Evolutionary conservation across 2,888 invertebrate species (phyloP).

Genomic region (Aleiodes leptofemur): DNA sequence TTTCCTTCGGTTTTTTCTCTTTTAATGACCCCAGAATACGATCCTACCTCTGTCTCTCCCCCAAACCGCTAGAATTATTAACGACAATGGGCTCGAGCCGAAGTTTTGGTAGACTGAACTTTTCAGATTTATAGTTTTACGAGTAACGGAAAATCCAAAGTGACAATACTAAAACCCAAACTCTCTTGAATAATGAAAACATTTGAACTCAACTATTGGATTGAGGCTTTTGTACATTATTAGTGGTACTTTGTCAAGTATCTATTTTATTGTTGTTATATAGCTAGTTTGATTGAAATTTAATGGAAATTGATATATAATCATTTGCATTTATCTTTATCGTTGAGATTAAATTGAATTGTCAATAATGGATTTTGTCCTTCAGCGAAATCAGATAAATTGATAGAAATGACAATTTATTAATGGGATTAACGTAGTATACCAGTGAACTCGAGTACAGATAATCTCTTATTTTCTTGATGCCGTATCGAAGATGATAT

Average conservation of each 20-base stretch:
- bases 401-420: no score
- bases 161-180: slow-evolving; percentile 62
- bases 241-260: slow-evolving; percentile 51
- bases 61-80: slow-evolving; percentile 39
- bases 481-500: no score
- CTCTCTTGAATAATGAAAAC: slow-evolving; percentile 63
- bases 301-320: slow-evolving; percentile 16
- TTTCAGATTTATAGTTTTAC: slow-evolving; percentile 54
- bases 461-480: no score
- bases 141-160: slow-evolving; percentile 54
- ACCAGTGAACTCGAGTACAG: no score
- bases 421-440: no score
- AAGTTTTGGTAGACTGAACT: slow-evolving; percentile 53
- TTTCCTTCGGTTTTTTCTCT: no score
- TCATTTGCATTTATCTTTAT: no score
- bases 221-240: slow-evolving; percentile 58
- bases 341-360: no score
- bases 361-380: no score
- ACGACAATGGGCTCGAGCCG: slow-evolving; percentile 36
- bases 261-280: slow-evolving; percentile 40
- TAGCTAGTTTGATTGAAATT: slow-evolving; percentile 39
- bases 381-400: no score
- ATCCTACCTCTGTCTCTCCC: slow-evolving; percentile 21
- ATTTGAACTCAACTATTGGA: slow-evolving; percentile 60
- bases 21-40: no score